Evolutionary conservation across 2,113 vertebrate species (phyloP).

Genomic region (Prunella himalayana): DNA sequence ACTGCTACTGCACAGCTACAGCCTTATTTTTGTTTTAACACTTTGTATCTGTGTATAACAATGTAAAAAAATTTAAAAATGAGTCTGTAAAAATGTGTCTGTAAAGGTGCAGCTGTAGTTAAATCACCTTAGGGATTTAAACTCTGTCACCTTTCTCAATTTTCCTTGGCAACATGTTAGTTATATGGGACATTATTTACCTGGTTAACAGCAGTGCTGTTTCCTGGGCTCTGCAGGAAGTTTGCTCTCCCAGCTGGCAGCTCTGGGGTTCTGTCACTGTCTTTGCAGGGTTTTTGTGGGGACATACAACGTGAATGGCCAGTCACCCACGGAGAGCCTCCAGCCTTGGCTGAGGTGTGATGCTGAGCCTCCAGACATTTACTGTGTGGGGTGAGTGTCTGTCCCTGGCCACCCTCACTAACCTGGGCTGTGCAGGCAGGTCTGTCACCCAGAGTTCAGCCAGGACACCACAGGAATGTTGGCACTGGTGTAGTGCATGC

Average conservation of each 20-base stretch:
- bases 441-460: not conserved
- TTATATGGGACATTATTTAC: not conserved
- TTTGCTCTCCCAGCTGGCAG: not conserved
- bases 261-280: not conserved
- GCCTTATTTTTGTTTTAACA: not conserved
- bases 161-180: not conserved
- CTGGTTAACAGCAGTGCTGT: not conserved
- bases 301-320: slow-evolving; percentile 95
- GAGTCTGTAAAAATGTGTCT: not conserved
- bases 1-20: not conserved
- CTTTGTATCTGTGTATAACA: not conserved
- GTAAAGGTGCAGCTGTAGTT: not conserved
- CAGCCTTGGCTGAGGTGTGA: slow-evolving; percentile 82
- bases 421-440: not conserved
- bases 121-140: not conserved
- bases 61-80: too few species aligned
- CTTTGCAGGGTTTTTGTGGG: slow-evolving; percentile 88
- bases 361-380: slow-evolving; percentile 85
- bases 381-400: slow-evolving; percentile 88
- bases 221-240: not conserved
- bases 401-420: not conserved
- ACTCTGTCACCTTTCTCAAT: not conserved
- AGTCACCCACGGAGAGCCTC: slow-evolving; percentile 87
- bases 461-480: not conserved
- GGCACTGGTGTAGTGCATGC: not conserved